Evolutionary conservation across 2,888 invertebrate genomes (phyloP).

Genomic region (Ormyrus pomaceus): DNA sequence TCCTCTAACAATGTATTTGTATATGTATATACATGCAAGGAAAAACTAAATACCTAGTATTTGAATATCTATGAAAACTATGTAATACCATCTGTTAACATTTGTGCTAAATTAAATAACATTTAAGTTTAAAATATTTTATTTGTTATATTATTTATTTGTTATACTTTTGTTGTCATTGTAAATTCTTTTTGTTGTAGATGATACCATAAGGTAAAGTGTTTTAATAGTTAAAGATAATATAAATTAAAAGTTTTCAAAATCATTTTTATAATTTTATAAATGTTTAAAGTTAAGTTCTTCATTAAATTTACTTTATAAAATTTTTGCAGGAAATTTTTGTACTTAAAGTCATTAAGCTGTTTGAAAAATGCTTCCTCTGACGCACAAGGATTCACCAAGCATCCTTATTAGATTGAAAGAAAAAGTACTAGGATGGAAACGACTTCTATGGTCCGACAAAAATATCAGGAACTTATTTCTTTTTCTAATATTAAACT

Average conservation of each 20-base stretch:
- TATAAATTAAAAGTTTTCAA: neutral
- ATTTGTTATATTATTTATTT: too few species aligned
- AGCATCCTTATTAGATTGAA: slow-evolving; percentile 81
- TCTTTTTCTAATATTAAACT: slow-evolving; percentile 92
- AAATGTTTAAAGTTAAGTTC: neutral
- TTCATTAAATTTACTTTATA: slow-evolving; percentile 13
- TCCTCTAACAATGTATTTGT: slow-evolving; percentile 13
- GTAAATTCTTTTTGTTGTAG: neutral
- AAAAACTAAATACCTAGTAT: slow-evolving; percentile 5
- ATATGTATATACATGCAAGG: neutral
- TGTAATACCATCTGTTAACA: slow-evolving; percentile 1
- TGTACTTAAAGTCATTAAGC: slow-evolving; percentile 25
- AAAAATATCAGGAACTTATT: slow-evolving; percentile 95
- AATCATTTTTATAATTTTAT: neutral
- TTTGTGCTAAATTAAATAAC: neutral
- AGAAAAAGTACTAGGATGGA: slow-evolving; percentile 86
- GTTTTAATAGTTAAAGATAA: neutral
- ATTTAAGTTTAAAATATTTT: too few species aligned
- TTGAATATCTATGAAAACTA: too few species aligned
- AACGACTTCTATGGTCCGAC: slow-evolving; percentile 93
- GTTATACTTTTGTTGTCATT: neutral
- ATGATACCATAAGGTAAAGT: slow-evolving; percentile 23
- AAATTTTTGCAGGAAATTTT: slow-evolving; percentile 39
- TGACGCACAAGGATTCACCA: slow-evolving; percentile 84
- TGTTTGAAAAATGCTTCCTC: slow-evolving; percentile 81